A percentile compares a stretch with the other conserved stretches of the same genome.
phyloP scores from a whole-genome alignment of 2,888 invertebrate species.

The Deilephila porcellus region DNA sequence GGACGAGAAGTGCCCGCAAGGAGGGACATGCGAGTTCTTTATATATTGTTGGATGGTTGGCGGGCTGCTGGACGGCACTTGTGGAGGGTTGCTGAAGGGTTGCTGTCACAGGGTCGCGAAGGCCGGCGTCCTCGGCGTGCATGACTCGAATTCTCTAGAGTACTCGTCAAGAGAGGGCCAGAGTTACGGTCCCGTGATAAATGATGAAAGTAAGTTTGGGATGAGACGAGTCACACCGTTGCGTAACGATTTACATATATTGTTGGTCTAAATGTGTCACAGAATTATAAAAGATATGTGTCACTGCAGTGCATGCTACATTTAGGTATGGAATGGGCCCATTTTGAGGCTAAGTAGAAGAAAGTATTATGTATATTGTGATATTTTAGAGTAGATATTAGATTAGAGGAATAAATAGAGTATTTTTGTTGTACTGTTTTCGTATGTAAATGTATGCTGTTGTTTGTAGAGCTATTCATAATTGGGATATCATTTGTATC shows the following conservation, averaged over 20 bases:
- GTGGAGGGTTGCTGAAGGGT: conserved; percentile 92
- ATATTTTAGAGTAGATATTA: no score
- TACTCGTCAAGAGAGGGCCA: conserved; percentile 86
- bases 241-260: conserved; percentile 48
- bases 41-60: conserved; percentile 96
- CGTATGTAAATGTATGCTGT: no score
- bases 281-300: background rate
- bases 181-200: conserved; percentile 89
- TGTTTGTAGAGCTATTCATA: no score
- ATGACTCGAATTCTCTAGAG: conserved; percentile 87
- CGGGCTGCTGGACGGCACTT: conserved; percentile 93
- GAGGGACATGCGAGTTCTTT: conserved; percentile 95
- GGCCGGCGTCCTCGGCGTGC: conserved; percentile 86
- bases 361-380: no score
- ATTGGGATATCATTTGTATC: no score
- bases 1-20: conserved; percentile 87
- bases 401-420: no score
- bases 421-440: no score
- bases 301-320: background rate
- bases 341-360: no score
- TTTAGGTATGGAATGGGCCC: background rate
- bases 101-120: conserved; percentile 93
- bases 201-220: conserved; percentile 90
- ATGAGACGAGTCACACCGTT: conserved; percentile 45
- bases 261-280: background rate